Evolutionary conservation across 2,113 vertebrate species (phyloP).

Genomic region (Forbesichthys papilliferus): DNA sequence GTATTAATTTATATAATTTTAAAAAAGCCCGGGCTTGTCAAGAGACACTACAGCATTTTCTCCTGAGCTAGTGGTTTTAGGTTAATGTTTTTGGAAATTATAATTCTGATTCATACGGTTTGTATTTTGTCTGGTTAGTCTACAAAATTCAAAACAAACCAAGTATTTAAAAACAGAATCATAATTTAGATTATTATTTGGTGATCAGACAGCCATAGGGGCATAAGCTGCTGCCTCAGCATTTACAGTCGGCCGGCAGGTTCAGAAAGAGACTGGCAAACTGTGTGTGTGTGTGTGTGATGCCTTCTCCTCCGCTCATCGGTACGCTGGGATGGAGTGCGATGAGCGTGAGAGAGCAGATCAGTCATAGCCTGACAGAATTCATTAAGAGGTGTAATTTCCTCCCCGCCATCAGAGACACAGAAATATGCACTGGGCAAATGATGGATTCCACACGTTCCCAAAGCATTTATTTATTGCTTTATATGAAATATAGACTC

Average conservation of each 20-base stretch:
- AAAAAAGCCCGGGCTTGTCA: slow-evolving; percentile 28
- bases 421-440: slow-evolving; percentile 41
- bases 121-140: neutral
- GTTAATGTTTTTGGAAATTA: neutral
- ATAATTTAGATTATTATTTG: too few species aligned
- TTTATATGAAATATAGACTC: slow-evolving; percentile 33
- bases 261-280: neutral
- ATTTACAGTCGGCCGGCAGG: neutral
- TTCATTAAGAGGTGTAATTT: slow-evolving; percentile 50
- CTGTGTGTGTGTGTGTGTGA: too few species aligned
- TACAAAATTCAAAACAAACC: neutral
- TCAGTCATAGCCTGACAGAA: slow-evolving; percentile 52
- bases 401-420: slow-evolving; percentile 33
- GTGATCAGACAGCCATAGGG: neutral
- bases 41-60: slow-evolving; percentile 4
- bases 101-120: neutral
- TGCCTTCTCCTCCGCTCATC: neutral
- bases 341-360: slow-evolving; percentile 27
- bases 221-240: neutral
- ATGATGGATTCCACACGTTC: slow-evolving; percentile 33
- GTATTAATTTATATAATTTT: neutral
- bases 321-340: slow-evolving; percentile 19
- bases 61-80: slow-evolving; percentile 27
- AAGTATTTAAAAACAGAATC: too few species aligned
- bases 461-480: slow-evolving; percentile 47